phyloP scores from a whole-genome alignment of 92 coral and sea anemone species.

The Zoanthus sansibaricus region DNA sequence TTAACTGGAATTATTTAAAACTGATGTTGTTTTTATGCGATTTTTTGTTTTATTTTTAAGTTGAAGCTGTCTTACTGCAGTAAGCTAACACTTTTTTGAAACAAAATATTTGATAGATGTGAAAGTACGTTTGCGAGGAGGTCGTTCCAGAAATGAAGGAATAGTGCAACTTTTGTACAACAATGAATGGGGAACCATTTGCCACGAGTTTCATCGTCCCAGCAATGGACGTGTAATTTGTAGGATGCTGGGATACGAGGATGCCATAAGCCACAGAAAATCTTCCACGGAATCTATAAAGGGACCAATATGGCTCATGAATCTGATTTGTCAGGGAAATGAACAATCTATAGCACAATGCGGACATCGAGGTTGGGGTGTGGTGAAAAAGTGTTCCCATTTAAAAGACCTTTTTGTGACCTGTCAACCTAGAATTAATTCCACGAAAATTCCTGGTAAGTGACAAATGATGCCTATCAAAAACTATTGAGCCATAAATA shows the following conservation, averaged over 20 bases:
- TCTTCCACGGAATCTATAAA: neutral
- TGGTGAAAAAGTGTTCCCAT: neutral
- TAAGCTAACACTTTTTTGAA: neutral
- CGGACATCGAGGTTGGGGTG: slow-evolving; percentile 25
- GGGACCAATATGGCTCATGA: slow-evolving; percentile 20
- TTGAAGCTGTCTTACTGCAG: neutral
- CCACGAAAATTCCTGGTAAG: slow-evolving; percentile 4
- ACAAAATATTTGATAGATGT: neutral
- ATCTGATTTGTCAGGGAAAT: slow-evolving; percentile 17
- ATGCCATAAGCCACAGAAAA: neutral
- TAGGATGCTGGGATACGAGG: slow-evolving; percentile 24
- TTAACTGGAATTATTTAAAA: neutral
- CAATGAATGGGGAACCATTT: slow-evolving; percentile 32
- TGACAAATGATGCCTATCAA: neutral
- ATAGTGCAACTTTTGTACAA: slow-evolving; percentile 12
- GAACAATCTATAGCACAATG: slow-evolving; percentile 33
- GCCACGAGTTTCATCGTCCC: neutral
- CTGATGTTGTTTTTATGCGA: neutral
- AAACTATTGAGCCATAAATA: too few species aligned
- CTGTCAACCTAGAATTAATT: neutral
- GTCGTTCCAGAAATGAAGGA: slow-evolving; percentile 2
- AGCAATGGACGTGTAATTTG: slow-evolving; percentile 30
- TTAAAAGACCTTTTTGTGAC: neutral
- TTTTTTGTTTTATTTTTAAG: neutral
- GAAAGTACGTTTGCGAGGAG: slow-evolving; percentile 34